Base-by-base conservation (phyloP, 2,797 vertebrate genomes). In the Denticeps clupeoides region DNA sequence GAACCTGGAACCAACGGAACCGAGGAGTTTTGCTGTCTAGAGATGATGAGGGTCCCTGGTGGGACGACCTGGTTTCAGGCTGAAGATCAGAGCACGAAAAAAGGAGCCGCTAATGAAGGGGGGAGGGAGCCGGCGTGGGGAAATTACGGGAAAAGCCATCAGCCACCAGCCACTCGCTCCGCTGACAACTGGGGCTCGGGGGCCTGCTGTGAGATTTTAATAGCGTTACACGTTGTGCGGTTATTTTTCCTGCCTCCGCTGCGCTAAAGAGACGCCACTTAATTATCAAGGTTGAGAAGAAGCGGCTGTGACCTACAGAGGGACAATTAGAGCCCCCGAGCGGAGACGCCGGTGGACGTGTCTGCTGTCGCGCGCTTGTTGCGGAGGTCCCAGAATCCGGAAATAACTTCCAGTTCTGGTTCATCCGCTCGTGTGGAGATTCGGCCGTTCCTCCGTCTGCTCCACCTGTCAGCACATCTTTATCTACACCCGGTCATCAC, bases 11-110 rank as follows among this genome's bases (percentile, higher is more conserved):
- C n/a, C n/a, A n/a, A n/a, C n/a, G n/a, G n/a, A n/a, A 5, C 2
- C 13, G 25, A n/a, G 40, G 21, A 44, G 12, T 27, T 55, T 62
- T 59, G 47, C 45, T 59, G 63, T 50, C 54, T 47, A 19, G 47
- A 51, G 41, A 58, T 35, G 49, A 65, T 47, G 62, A 53, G 58
- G 47, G 57, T 41, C 42, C 48, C 56, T 42, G 46, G 29, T 18
- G 48, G 55, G 56, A 58, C 28, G 16, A 25, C 32, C 33, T 47
- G 22, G 25, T 44, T 45, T 32, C 11, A 35, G 24, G 11, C 7
- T 16, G 5, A 22, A 5, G 4, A 32, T 31, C 21, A 9, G 16
- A 19, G n/a, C 40, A 11, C 5, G 37, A 40, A 19, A 40, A n/a
- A n/a, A n/a, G 3, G 10, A 2, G 32, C 32, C 32, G 3, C 1